Conservation (phyloP, 2,888 invertebrate genomes). For the Chalcis sispes region DNA sequence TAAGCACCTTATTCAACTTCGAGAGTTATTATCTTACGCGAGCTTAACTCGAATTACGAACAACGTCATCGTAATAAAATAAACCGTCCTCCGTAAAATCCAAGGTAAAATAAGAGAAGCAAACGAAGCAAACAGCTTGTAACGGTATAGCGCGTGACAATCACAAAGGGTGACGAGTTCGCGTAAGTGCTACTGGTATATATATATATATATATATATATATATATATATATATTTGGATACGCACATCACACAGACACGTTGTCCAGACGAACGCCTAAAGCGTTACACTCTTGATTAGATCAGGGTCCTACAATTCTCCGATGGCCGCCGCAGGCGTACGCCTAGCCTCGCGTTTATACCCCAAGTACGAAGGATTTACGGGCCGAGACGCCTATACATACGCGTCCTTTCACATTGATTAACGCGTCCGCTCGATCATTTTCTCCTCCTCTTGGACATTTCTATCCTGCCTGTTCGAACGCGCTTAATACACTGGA, state of each 20-base stretch:
- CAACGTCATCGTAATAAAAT: too few relatives aligned
- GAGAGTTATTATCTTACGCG: too few relatives aligned
- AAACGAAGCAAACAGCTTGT: too few relatives aligned
- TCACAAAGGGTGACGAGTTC: too few relatives aligned
- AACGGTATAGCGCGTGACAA: too few relatives aligned
- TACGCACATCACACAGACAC: not conserved
- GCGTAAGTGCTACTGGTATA: too few relatives aligned
- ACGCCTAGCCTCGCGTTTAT: not conserved
- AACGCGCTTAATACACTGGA: not conserved
- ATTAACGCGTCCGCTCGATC: conserved; percentile 14
- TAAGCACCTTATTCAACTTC: too few relatives aligned
- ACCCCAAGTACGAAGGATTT: conserved; percentile 29
- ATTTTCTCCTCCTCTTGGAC: conserved; percentile 25
- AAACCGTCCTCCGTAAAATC: too few relatives aligned
- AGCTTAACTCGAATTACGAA: too few relatives aligned
- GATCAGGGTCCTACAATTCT: conserved; percentile 63
- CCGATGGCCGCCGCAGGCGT: conserved; percentile 57
- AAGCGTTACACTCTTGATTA: conserved; percentile 57
- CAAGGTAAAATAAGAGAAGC: too few relatives aligned
- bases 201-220: too few relatives aligned
- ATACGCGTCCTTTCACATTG: conserved; percentile 8
- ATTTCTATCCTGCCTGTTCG: not conserved
- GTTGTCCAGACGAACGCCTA: not conserved
- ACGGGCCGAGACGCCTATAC: conserved; percentile 1
- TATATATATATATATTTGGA: too few relatives aligned